Evolutionary conservation across 2,113 vertebrate genomes (phyloP).

Genomic region (Microtus ochrogaster): DNA sequence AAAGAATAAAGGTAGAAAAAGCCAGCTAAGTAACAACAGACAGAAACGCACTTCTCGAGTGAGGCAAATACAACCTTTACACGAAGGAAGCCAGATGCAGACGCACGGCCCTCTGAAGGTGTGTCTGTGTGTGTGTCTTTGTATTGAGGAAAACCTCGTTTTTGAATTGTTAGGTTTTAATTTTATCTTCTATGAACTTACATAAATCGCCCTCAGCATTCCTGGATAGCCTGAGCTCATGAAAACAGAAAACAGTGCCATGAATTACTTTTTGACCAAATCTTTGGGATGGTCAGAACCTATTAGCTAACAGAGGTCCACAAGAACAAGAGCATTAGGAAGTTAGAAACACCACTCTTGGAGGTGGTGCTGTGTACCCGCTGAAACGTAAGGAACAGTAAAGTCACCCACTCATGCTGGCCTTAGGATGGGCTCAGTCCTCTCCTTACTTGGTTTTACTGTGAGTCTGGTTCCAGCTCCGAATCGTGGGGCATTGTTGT

Average conservation of each 20-base stretch:
- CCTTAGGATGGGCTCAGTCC: neutral
- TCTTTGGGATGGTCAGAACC: neutral
- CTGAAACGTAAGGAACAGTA: neutral
- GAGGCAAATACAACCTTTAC: neutral
- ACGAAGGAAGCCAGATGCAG: neutral
- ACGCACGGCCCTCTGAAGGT: neutral
- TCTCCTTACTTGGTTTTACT: constrained; percentile 81
- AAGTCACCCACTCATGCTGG: neutral
- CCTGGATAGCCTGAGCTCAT: neutral
- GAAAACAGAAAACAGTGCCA: neutral
- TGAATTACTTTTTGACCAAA: neutral
- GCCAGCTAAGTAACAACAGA: neutral
- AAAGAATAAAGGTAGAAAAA: neutral
- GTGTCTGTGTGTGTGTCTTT: neutral
- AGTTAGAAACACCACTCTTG: neutral
- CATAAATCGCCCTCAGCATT: neutral
- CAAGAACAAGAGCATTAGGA: neutral
- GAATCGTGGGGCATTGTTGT: constrained; percentile 57
- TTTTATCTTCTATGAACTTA: neutral
- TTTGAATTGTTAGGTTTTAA: neutral
- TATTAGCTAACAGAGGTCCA: neutral
- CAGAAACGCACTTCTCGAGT: neutral
- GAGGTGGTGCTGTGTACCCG: neutral
- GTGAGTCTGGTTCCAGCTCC: constrained; percentile 81
- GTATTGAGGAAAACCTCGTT: constrained; percentile 23